phyloP scores from a whole-genome alignment of 2,888 invertebrate genomes.

The Clitarchus hookeri region DNA sequence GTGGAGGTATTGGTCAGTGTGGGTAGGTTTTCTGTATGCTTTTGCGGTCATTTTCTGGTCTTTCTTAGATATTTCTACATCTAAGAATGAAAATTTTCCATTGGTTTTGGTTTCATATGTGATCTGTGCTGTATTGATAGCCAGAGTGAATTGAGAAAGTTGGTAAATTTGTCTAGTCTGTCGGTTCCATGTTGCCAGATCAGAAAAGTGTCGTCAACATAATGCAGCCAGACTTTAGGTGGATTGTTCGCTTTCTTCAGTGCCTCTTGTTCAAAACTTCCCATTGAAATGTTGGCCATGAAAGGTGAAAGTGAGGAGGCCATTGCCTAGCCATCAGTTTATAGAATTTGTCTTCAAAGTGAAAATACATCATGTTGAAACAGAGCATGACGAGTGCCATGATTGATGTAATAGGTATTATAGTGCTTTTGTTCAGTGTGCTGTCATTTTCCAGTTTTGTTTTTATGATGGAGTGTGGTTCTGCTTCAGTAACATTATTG shows the following conservation, averaged over 20 bases:
- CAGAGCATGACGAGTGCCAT: background rate
- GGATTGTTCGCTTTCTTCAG: background rate
- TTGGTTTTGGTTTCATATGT: background rate
- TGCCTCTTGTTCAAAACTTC: background rate
- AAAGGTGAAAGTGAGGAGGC: background rate
- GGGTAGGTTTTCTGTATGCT: no score
- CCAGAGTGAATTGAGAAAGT: background rate
- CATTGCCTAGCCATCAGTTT: background rate
- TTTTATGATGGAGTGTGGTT: background rate
- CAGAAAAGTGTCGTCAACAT: background rate
- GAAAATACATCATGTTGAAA: background rate
- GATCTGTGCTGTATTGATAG: background rate
- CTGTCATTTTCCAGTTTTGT: background rate
- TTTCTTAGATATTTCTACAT: background rate
- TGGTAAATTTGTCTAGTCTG: background rate
- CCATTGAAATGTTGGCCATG: background rate
- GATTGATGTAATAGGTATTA: background rate
- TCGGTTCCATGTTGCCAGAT: background rate
- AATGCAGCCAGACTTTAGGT: background rate
- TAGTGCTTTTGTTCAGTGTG: background rate
- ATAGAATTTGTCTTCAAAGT: background rate
- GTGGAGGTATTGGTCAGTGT: no score
- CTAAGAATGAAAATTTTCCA: background rate
- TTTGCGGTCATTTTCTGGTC: background rate
- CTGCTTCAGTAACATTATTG: background rate